phyloP scores from a whole-genome alignment of 2,113 vertebrate species.

The Periophthalmus modestus region DNA sequence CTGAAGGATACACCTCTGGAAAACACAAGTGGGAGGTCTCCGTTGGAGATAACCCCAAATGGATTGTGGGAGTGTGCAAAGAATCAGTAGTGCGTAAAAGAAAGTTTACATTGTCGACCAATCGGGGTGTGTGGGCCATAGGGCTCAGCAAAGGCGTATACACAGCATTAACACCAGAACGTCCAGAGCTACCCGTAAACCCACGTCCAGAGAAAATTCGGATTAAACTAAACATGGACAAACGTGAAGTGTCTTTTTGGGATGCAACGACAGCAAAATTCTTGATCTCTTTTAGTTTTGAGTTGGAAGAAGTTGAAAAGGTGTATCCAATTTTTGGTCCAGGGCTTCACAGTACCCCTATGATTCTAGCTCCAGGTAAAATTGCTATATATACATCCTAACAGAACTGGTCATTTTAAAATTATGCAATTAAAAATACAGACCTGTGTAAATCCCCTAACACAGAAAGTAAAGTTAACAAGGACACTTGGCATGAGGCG shows the following conservation, averaged over 20 bases:
- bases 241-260: constrained; percentile 67
- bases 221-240: constrained; percentile 64
- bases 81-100: constrained; percentile 72
- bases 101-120: constrained; percentile 72
- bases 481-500: too few relatives aligned
- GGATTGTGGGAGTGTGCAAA: constrained; percentile 76
- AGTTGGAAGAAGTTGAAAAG: constrained; percentile 62
- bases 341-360: constrained; percentile 66
- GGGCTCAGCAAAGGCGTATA: constrained; percentile 73
- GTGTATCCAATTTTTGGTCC: constrained; percentile 81
- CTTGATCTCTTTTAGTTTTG: constrained; percentile 68
- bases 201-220: constrained; percentile 58
- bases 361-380: constrained; percentile 64
- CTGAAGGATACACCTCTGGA: constrained; percentile 70
- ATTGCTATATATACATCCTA: constrained; percentile 65
- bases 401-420: neutral
- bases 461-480: neutral
- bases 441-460: neutral
- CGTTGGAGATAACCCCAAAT: constrained; percentile 75
- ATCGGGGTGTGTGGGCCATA: constrained; percentile 74
- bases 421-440: too few relatives aligned
- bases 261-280: constrained; percentile 53
- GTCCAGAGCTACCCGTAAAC: constrained; percentile 46
- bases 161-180: constrained; percentile 56
- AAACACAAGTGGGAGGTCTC: constrained; percentile 77